Evolutionary conservation across 2,888 invertebrate genomes (phyloP).

Genomic region (Noctua pronuba): DNA sequence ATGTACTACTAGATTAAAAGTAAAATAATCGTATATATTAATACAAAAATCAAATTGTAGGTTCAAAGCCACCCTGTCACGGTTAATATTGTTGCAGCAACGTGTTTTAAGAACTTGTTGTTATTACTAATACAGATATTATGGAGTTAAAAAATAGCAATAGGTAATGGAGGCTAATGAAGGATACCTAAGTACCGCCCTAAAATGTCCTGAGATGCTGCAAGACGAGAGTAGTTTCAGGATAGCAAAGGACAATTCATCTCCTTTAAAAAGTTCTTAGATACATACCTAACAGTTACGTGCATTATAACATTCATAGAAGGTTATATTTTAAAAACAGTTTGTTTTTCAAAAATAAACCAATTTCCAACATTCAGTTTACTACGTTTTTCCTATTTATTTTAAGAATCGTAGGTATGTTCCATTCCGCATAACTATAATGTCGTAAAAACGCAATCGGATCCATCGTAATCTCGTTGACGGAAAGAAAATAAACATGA

Average conservation of each 20-base stretch:
- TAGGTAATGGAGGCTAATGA: neutral
- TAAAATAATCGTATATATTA: no score
- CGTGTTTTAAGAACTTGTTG: neutral
- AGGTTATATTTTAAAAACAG: neutral
- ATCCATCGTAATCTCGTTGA: constrained; percentile 49
- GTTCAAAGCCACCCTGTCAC: neutral
- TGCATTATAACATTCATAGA: neutral
- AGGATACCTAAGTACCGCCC: neutral
- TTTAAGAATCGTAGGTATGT: neutral
- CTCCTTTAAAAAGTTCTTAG: neutral
- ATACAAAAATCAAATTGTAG: no score
- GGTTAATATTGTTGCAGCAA: neutral
- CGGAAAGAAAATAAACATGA: constrained; percentile 51
- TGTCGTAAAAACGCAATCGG: constrained; percentile 44
- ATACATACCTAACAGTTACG: neutral
- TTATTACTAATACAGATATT: neutral
- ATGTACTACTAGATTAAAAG: neutral
- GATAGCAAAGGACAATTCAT: neutral
- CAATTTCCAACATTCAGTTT: neutral
- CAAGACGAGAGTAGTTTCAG: neutral
- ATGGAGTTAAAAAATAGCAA: neutral
- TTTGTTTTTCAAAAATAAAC: neutral
- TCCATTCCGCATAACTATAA: constrained; percentile 38
- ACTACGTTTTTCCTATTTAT: neutral
- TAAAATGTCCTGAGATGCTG: neutral